phyloP scores from a whole-genome alignment of 1,140 invertebrate genomes.

The Alviniconcha marisindica region DNA sequence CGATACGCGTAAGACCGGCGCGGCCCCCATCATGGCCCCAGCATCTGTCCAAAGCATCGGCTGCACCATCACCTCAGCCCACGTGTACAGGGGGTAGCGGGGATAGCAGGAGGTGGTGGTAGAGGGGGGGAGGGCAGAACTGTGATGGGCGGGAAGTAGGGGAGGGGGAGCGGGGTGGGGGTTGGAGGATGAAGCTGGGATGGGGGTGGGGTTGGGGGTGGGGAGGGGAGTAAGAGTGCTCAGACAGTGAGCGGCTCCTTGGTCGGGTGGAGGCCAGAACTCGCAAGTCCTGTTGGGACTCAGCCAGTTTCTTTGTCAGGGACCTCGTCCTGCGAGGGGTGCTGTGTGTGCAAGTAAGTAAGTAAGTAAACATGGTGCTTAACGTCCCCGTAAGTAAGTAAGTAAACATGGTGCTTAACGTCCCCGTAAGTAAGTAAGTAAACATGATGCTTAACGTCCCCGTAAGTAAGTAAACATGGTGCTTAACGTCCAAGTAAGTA shows the following conservation, averaged over 20 bases:
- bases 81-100: background rate
- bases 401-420: no score
- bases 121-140: background rate
- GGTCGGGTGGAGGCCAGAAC: background rate
- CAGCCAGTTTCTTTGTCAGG: conserved; percentile 9
- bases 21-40: background rate
- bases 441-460: no score
- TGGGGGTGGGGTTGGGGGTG: no score
- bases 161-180: background rate
- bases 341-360: no score
- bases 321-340: background rate
- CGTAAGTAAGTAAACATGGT: no score
- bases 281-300: background rate
- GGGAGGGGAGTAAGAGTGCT: no score
- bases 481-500: no score
- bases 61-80: background rate
- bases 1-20: background rate
- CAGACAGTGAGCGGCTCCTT: no score
- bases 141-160: background rate
- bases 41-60: conserved; percentile 18
- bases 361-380: no score
- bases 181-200: no score
- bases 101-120: background rate
- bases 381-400: no score
- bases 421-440: no score